These are phyloP conservation scores for Mystacides longicornis DNA, from an alignment of 2,888 invertebrate species.

Conservation along the genomic window DNA sequence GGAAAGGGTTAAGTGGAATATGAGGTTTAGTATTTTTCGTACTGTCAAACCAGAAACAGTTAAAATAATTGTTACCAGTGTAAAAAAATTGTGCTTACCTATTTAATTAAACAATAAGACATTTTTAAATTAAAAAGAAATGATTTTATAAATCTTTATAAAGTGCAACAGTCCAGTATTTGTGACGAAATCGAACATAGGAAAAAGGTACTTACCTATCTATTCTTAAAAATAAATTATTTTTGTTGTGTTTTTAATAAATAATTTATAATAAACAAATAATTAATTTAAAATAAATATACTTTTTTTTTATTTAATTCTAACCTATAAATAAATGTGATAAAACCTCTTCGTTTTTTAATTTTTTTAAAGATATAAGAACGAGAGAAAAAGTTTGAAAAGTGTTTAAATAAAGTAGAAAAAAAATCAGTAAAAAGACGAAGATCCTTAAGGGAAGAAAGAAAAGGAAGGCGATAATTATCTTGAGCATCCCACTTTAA, in stretches of 20 bases:
- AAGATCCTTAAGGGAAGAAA: constrained; percentile 1
- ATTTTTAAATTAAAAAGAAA: neutral
- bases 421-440: neutral
- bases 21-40: constrained; percentile 12
- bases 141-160: neutral
- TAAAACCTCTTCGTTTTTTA: constrained; percentile 20
- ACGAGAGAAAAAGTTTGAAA: constrained; percentile 10
- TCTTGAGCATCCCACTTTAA: constrained; percentile 16
- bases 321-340: neutral
- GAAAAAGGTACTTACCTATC: neutral
- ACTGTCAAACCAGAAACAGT: constrained; percentile 10
- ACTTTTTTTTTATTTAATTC: neutral
- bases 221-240: neutral
- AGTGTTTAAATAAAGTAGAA: neutral
- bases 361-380: constrained; percentile 20
- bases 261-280: neutral
- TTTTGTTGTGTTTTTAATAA: neutral
- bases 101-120: neutral
- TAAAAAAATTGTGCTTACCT: too few relatives aligned
- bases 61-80: too few relatives aligned
- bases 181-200: neutral
- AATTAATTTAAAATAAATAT: neutral
- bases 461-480: constrained; percentile 23
- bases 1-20: constrained; percentile 16
- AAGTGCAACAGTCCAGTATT: neutral